Evolutionary conservation across 2,113 vertebrate genomes (phyloP).

Genomic region (Dolichotis patagonum): DNA sequence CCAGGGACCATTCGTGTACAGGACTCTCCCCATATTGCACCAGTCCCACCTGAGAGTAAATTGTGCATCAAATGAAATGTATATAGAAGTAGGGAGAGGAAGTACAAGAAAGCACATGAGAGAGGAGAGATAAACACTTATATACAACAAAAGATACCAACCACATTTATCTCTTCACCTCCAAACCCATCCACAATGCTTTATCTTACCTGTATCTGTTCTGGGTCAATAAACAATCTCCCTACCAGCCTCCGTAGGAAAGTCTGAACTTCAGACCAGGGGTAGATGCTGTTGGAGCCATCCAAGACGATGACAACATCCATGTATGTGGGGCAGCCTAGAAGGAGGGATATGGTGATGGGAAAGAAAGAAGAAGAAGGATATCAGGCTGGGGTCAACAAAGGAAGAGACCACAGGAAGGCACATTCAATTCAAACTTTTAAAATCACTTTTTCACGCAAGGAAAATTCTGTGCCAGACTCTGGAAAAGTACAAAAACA

Average conservation of each 20-base stretch:
- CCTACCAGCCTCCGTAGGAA: conserved; percentile 97
- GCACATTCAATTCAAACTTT: not conserved
- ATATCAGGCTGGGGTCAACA: not conserved
- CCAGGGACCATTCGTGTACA: conserved; percentile 94
- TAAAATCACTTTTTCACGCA: not conserved
- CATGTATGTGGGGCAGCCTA: conserved; percentile 97
- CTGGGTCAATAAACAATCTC: conserved; percentile 95
- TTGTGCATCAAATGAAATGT: accelerated
- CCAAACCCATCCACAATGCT: not conserved
- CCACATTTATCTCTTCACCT: not conserved
- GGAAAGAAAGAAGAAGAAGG: not conserved
- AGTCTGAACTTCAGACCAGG: conserved; percentile 97
- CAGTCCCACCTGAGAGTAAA: conserved; percentile 90
- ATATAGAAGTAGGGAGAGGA: no score
- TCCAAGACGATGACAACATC: conserved; percentile 97
- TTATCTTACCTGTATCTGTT: conserved; percentile 94
- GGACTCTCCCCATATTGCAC: conserved; percentile 95
- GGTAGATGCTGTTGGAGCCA: conserved; percentile 98
- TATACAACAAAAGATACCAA: not conserved
- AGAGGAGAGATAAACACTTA: not conserved
- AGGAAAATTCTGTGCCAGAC: not conserved
- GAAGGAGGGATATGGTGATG: not conserved
- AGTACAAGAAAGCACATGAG: not conserved
- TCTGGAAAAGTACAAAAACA: not conserved
- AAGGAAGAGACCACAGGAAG: not conserved